Base-by-base conservation (phyloP, 2,888 invertebrate genomes). In the Macaria notata region DNA sequence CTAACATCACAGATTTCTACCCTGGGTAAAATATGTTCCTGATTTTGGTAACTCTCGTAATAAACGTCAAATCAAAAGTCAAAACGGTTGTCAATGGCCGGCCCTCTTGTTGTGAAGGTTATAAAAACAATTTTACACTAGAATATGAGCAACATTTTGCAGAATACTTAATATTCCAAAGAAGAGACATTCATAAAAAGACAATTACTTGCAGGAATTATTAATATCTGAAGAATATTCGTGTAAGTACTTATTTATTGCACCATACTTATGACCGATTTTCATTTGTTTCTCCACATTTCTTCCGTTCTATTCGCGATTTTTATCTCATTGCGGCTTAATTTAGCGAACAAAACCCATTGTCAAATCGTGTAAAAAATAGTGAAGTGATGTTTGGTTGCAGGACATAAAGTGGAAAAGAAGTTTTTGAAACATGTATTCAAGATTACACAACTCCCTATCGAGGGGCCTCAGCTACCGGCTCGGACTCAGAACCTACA, bases 351-450 rank as follows among this genome's bases (percentile, higher is more conserved):
- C 8, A n/a, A 9, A 47, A 4, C 9, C 49, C 39, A 44, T 49
- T 46, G 49, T 19, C 19, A 58, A 65, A 63, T 61, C 61, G 59
- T 51, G 62, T 56, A 65, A 77, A 82, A 36, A 79, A 78, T 75
- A 83, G 83, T 79, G 75, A 78, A 65, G 83, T 81, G 79, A 66
- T 78, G 73, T 88, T 76, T 83, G 62, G 74, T 86, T 88, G 56
- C 88, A 88, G 86, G 82, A 44, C 39, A 59, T 65, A 70, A 64
- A 68, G 61, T 66, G 69, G 63, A 39, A 66, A 61, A 63, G 61
- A 54, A 64, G 51, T 52, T 53, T 50, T 67, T 64, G 47, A 73
- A 71, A 66, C 62, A 91, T 91, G 90, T 91, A 90, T 78, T 79
- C 89, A 69, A 85, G 88, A 80, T 64, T 88, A 31, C 79, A 75